These are phyloP conservation scores for Sphenodon punctatus DNA, from an alignment of 2,797 vertebrate genomes.

Conservation along the genomic window DNA sequence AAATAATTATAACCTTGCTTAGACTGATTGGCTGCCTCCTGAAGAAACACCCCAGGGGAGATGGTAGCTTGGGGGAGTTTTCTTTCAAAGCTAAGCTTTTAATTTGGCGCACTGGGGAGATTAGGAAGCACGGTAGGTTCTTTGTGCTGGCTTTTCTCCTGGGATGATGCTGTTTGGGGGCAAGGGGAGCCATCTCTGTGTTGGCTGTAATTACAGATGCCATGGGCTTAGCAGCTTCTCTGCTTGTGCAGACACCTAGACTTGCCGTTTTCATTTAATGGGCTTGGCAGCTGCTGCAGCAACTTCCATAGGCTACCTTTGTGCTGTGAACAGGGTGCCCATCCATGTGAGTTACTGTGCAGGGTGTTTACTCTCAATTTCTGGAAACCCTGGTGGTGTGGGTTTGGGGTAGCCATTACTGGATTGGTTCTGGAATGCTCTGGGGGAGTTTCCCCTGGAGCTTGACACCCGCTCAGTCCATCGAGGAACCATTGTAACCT, in stretches of 20 bases:
- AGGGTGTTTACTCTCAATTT: slow-evolving; percentile 20
- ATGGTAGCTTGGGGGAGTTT: not conserved
- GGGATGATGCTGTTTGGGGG: not conserved
- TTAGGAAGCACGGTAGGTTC: slow-evolving; percentile 2
- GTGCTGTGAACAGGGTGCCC: not conserved
- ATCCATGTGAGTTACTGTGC: not conserved
- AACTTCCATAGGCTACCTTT: not conserved
- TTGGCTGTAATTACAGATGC: slow-evolving; percentile 14
- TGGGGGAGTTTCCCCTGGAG: too few relatives aligned
- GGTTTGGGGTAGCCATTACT: not conserved
- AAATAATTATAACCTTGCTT: not conserved
- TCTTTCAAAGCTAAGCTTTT: slow-evolving; percentile 1
- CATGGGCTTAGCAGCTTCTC: slow-evolving; percentile 2
- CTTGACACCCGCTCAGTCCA: too few relatives aligned
- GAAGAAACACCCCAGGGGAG: not conserved
- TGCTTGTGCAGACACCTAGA: not conserved
- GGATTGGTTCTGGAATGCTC: too few relatives aligned
- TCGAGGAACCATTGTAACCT: too few relatives aligned
- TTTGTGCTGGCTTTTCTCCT: not conserved
- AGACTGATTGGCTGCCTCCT: not conserved
- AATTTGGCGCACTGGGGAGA: not conserved
- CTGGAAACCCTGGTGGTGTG: not conserved
- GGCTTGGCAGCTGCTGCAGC: not conserved
- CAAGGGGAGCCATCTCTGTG: not conserved
- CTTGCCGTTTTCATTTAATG: not conserved